These are phyloP conservation scores for Lagorchestes hirsutus DNA, from an alignment of 2,797 vertebrate species.

Conservation along the genomic window DNA sequence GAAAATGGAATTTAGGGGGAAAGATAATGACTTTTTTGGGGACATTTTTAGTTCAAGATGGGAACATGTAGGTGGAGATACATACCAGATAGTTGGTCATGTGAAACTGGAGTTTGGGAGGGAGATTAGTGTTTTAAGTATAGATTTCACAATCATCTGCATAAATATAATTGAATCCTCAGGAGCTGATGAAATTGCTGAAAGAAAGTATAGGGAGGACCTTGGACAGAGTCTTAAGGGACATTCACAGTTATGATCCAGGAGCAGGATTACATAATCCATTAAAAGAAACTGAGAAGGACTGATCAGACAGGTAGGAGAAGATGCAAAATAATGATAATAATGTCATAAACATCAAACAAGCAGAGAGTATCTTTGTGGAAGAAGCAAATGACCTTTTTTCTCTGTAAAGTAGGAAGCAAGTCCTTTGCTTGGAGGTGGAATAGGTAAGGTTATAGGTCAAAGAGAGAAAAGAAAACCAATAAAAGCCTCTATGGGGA, in stretches of 20 bases:
- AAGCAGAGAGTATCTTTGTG: background rate
- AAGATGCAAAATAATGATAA: too few relatives aligned
- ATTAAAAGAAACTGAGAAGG: background rate
- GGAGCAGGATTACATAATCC: background rate
- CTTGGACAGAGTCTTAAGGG: background rate
- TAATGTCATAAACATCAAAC: background rate
- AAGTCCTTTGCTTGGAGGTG: background rate
- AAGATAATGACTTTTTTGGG: background rate
- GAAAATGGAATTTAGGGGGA: background rate
- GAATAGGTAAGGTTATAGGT: background rate
- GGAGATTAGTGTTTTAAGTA: background rate
- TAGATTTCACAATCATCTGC: background rate
- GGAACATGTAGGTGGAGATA: background rate
- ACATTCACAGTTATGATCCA: background rate
- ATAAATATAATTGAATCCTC: background rate
- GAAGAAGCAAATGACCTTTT: background rate
- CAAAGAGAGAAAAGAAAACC: background rate
- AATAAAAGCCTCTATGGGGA: background rate
- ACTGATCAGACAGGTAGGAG: background rate
- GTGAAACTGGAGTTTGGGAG: background rate
- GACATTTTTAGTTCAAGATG: background rate
- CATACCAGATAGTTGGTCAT: background rate
- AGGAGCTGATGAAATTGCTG: background rate
- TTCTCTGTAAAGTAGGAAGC: background rate
- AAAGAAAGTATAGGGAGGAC: background rate